A percentile compares a stretch with the other conserved stretches of the same genome.
Conservation (phyloP, 2,888 invertebrate genomes). For the Pegoplata infirma region DNA sequence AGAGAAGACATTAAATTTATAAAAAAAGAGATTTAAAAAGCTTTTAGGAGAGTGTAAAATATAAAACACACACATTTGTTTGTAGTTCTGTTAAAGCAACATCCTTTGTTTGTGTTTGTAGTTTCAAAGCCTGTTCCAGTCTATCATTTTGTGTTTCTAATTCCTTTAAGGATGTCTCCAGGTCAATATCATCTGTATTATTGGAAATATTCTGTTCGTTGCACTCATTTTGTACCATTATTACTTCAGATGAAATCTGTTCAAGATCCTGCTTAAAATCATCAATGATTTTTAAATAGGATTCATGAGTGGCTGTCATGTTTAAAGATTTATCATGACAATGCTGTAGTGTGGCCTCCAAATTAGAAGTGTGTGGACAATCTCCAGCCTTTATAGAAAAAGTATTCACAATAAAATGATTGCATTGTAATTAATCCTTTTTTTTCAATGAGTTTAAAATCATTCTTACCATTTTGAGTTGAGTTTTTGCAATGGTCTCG, state of each 20-base stretch:
- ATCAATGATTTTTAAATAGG: conserved; percentile 74
- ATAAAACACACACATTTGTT: conserved; percentile 61
- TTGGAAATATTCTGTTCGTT: conserved; percentile 58
- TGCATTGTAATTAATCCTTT: background rate
- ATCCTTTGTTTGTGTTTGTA: conserved; percentile 50
- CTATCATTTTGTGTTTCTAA: conserved; percentile 70
- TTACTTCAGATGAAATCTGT: conserved; percentile 73
- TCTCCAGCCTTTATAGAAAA: conserved; percentile 63
- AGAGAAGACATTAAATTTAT: no score
- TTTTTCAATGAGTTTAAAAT: no score
- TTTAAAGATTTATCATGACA: conserved; percentile 63
- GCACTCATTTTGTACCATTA: conserved; percentile 68
- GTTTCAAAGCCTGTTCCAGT: conserved; percentile 67
- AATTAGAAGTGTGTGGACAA: conserved; percentile 67
- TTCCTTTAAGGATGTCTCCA: conserved; percentile 64
- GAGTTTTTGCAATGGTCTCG: background rate
- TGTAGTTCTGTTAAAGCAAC: conserved; percentile 47
- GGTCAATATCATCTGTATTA: conserved; percentile 57
- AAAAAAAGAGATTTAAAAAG: background rate
- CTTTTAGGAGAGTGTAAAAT: background rate
- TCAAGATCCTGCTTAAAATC: conserved; percentile 75
- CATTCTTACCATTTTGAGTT: conserved; percentile 44
- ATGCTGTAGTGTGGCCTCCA: conserved; percentile 68
- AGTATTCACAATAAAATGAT: background rate
- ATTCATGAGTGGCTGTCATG: conserved; percentile 68